Base-by-base conservation (phyloP, 2,888 invertebrate species). In the Rapana venosa region DNA sequence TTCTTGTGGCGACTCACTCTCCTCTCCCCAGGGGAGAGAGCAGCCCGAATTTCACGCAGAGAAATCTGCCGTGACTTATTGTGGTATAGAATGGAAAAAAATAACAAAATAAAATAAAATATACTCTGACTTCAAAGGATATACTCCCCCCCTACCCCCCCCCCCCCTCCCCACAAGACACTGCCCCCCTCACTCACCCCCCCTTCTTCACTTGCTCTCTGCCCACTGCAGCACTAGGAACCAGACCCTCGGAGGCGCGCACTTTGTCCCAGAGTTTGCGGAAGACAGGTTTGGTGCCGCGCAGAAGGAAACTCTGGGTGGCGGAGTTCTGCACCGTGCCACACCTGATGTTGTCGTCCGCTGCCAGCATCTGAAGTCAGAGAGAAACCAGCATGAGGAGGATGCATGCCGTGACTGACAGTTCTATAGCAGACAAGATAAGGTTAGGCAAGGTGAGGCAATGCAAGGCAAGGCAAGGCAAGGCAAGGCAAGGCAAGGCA, bases 301-400 rank as follows among this genome's bases (percentile, higher is more conserved):
- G 90, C n/a, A 93, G 91, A 0, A 95, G 90, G 89, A 94, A 94
- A 20, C 93, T 92, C 94, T 93, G 93, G 0, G 95, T 95, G 8
- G 94, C 94, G 1, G 94, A 94, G 88, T 94, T 92, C 17, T 89
- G 88, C 20, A 94, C 94, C 1, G 94, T 95, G 20, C 93, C 92
- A 22, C 93, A 91, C 17, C 90, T 85, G 11, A 93, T 89, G 22
- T 92, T 91, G 11, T 92, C 91, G n/a, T 92, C 91, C 13, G 93
- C 91, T 17, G 93, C 92, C 22, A 95, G 91, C 58, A 93, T 32
- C 89, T 89, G 88, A 74, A 58, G 36, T n/a, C 22, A 11, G n/a
- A 26, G 74, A 74, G 61, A 61, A 2, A 47, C 47, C n/a, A n/a
- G n/a, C n/a, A n/a, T n/a, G n/a, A n/a, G n/a, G n/a, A n/a, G 8